Evolutionary conservation across 1,140 invertebrate species (phyloP).

Genomic region (Lordiphosa collinella): DNA sequence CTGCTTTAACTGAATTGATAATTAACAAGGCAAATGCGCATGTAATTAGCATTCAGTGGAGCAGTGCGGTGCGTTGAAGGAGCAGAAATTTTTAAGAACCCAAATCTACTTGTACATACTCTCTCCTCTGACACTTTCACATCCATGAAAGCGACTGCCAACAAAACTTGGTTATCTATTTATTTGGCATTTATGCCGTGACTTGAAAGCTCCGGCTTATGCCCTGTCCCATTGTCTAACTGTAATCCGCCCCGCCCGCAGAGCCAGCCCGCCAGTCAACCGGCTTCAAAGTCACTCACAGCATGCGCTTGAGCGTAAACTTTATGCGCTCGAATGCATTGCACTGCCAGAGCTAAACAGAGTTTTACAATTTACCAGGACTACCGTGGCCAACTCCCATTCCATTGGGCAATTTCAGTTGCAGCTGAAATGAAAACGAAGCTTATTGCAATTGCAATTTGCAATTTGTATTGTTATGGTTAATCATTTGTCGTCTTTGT

Average conservation of each 20-base stretch:
- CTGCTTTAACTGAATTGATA: conserved; percentile 71
- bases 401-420: conserved; percentile 24
- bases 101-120: conserved; percentile 11
- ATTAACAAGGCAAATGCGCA: conserved; percentile 75
- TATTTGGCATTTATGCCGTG: conserved; percentile 58
- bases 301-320: conserved; percentile 67
- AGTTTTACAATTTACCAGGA: conserved; percentile 37
- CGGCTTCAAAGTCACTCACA: conserved; percentile 52
- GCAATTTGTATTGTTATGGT: conserved; percentile 57
- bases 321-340: conserved; percentile 53
- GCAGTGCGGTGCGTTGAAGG: conserved; percentile 11
- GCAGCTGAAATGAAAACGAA: conserved; percentile 38
- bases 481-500: conserved; percentile 66
- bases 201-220: conserved; percentile 18
- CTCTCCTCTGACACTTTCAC: conserved; percentile 28
- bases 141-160: conserved; percentile 27
- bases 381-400: background rate
- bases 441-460: conserved; percentile 28
- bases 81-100: conserved; percentile 5
- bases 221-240: conserved; percentile 45
- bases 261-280: conserved; percentile 24
- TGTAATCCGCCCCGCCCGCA: conserved; percentile 35
- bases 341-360: conserved; percentile 40
- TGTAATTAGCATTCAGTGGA: conserved; percentile 74
- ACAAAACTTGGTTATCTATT: conserved; percentile 43